phyloP scores from a whole-genome alignment of 2,888 invertebrate genomes.

The Listrodromus nycthemerus region DNA sequence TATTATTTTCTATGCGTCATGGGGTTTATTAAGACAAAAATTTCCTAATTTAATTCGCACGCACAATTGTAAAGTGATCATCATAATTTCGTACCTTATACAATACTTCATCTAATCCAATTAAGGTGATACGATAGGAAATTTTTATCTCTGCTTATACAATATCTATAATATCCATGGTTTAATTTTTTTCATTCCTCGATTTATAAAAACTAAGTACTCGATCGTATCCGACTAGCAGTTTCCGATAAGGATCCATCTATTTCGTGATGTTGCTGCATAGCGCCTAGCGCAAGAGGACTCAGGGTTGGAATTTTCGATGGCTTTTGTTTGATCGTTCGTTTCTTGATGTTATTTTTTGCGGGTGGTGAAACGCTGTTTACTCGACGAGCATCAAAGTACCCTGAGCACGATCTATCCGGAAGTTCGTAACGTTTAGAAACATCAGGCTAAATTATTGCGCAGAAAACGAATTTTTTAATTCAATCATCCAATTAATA shows the following conservation, averaged over 20 bases:
- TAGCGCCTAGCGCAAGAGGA: slow-evolving; percentile 23
- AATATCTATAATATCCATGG: too few relatives aligned
- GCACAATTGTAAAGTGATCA: neutral
- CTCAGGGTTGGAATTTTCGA: slow-evolving; percentile 59
- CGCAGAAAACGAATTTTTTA: neutral
- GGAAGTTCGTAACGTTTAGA: slow-evolving; percentile 4
- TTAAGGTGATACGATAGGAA: neutral
- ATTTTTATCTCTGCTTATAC: too few relatives aligned
- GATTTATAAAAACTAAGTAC: slow-evolving; percentile 8
- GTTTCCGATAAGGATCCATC: slow-evolving; percentile 47
- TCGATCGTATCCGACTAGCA: slow-evolving; percentile 55
- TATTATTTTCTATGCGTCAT: neutral
- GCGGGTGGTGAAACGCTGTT: slow-evolving; percentile 51
- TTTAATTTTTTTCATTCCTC: neutral
- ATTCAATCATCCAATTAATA: too few relatives aligned
- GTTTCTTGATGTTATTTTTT: slow-evolving; percentile 36
- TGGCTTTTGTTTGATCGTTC: slow-evolving; percentile 26
- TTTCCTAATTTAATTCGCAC: neutral
- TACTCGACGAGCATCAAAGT: slow-evolving; percentile 47
- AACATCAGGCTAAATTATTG: neutral
- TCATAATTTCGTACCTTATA: too few relatives aligned
- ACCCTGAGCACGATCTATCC: slow-evolving; percentile 40
- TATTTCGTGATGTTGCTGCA: slow-evolving; percentile 10
- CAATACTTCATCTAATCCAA: neutral
- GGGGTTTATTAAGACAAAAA: neutral